Conservation (phyloP, 1,140 invertebrate species). For the Nephila pilipes region DNA sequence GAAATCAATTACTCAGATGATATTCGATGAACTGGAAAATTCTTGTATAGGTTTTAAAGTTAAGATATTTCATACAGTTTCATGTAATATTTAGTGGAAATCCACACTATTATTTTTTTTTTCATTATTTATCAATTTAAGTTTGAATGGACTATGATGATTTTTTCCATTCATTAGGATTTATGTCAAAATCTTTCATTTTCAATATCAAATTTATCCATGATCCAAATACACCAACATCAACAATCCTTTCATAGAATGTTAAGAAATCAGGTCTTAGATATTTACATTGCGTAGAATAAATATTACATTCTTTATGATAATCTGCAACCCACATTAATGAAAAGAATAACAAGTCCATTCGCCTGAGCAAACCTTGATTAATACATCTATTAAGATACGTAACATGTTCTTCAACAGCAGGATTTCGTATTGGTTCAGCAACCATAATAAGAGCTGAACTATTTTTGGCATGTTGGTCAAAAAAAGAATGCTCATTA, state of each 20-base stretch:
- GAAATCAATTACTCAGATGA: no score
- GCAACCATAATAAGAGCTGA: slow-evolving; percentile 87
- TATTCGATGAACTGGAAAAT: no score
- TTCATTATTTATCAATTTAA: background rate
- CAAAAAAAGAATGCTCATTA: slow-evolving; percentile 84
- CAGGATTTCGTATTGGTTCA: slow-evolving; percentile 85
- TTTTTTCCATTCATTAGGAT: slow-evolving; percentile 83
- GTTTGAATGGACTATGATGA: background rate
- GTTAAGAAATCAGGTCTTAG: slow-evolving; percentile 85
- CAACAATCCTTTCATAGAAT: slow-evolving; percentile 86
- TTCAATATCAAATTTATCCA: slow-evolving; percentile 88
- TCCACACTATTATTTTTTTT: background rate
- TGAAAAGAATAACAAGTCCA: slow-evolving; percentile 87
- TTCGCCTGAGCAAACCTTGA: slow-evolving; percentile 85
- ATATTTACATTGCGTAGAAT: slow-evolving; percentile 88
- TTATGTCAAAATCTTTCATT: slow-evolving; percentile 90
- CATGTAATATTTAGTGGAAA: no score
- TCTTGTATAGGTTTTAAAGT: no score
- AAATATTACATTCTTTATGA: slow-evolving; percentile 85
- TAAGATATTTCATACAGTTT: no score
- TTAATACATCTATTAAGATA: slow-evolving; percentile 86
- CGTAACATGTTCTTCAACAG: slow-evolving; percentile 85
- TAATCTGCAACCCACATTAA: slow-evolving; percentile 89
- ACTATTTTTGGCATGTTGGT: slow-evolving; percentile 83
- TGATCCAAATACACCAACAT: slow-evolving; percentile 88